Conservation (phyloP, 2,797 vertebrate species). For the Triplophysa yarkandensis region DNA sequence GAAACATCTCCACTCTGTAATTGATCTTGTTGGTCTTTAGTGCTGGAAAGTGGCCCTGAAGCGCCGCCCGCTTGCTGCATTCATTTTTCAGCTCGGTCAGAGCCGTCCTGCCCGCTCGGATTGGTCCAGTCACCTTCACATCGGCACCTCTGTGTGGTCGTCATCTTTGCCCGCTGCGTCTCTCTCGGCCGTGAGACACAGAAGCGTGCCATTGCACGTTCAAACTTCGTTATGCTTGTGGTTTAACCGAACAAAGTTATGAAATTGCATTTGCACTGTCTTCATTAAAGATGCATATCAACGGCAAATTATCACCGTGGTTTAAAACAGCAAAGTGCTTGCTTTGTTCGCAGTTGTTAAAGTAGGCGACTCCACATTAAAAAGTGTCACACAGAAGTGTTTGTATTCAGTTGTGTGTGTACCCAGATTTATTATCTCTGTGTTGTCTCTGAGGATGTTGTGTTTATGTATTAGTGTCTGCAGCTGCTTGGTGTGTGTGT, state of each 20-base stretch:
- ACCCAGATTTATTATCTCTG: constrained; percentile 40
- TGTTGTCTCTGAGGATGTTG: constrained; percentile 33
- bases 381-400: constrained; percentile 37
- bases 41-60: constrained; percentile 68
- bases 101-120: constrained; percentile 63
- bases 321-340: constrained; percentile 22
- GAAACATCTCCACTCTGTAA: constrained; percentile 68
- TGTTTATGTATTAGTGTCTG: constrained; percentile 51
- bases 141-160: constrained; percentile 44
- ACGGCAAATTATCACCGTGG: constrained; percentile 15
- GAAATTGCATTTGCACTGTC: background rate
- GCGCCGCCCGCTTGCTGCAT: constrained; percentile 78
- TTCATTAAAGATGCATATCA: background rate
- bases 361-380: constrained; percentile 31
- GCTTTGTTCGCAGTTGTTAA: constrained; percentile 15
- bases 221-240: background rate
- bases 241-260: background rate
- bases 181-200: background rate
- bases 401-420: constrained; percentile 31
- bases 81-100: constrained; percentile 77
- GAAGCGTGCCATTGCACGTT: no score
- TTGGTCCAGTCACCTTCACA: constrained; percentile 57
- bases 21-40: constrained; percentile 78
- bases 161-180: constrained; percentile 14
- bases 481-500: constrained; percentile 53